Evolutionary conservation across 2,797 vertebrate genomes (phyloP).

Genomic region (Tenualosa thibaudeaui): DNA sequence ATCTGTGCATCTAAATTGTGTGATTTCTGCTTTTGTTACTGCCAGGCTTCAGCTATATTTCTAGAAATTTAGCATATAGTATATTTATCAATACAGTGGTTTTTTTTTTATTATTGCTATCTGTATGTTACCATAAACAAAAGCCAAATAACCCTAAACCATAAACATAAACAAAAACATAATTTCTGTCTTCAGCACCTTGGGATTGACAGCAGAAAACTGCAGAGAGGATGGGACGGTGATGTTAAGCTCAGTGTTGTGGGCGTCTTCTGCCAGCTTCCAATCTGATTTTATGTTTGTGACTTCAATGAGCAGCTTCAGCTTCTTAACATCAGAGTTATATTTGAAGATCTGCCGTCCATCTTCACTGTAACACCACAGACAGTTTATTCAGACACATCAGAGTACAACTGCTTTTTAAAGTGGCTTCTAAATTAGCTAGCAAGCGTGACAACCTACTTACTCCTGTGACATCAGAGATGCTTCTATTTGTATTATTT

Average conservation of each 20-base stretch:
- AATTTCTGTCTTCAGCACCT: constrained; percentile 35
- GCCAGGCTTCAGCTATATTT: too few relatives aligned
- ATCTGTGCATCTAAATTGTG: too few relatives aligned
- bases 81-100: too few relatives aligned
- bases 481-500: too few relatives aligned
- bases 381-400: constrained; percentile 13
- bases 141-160: too few relatives aligned
- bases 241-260: constrained; percentile 76
- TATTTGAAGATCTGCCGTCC: constrained; percentile 72
- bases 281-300: constrained; percentile 63
- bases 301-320: constrained; percentile 72
- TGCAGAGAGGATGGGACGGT: constrained; percentile 64
- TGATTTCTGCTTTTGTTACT: too few relatives aligned
- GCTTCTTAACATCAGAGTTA: constrained; percentile 65
- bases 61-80: too few relatives aligned
- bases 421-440: background rate
- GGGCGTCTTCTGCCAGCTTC: constrained; percentile 76
- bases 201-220: constrained; percentile 62
- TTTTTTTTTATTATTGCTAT: too few relatives aligned
- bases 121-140: too few relatives aligned
- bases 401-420: background rate
- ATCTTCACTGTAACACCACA: constrained; percentile 56
- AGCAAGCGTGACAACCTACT: too few relatives aligned
- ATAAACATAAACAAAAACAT: background rate
- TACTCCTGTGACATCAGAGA: too few relatives aligned